phyloP scores from a whole-genome alignment of 2,888 invertebrate species.

The Desoria tigrina region DNA sequence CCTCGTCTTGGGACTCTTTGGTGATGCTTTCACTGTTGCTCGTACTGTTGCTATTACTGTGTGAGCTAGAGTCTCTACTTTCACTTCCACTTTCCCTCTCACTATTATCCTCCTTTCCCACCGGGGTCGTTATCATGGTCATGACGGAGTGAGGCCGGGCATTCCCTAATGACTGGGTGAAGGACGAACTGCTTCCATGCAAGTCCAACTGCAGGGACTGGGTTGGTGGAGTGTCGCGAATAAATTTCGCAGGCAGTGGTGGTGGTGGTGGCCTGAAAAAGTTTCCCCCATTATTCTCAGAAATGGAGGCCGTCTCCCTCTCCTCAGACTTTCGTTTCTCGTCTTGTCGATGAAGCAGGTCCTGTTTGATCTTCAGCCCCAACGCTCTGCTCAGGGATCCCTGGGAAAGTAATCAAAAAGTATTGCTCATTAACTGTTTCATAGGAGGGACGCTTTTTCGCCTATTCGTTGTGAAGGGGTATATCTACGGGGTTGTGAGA shows the following conservation, averaged over 20 bases:
- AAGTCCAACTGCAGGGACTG: conserved; percentile 13
- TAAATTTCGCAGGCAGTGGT: conserved; percentile 36
- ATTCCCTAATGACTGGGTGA: conserved; percentile 12
- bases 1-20: conserved; percentile 25
- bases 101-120: conserved; percentile 12
- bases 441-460: too few species aligned
- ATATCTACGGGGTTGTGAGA: too few species aligned
- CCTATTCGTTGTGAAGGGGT: too few species aligned
- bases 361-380: conserved; percentile 60
- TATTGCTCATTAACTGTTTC: too few species aligned
- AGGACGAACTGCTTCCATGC: conserved; percentile 21
- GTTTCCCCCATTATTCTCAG: conserved; percentile 17
- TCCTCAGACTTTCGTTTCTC: conserved; percentile 47
- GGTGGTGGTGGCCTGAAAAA: conserved; percentile 34
- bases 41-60: conserved; percentile 1
- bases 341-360: conserved; percentile 60
- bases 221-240: conserved; percentile 10
- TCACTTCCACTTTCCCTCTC: conserved; percentile 23
- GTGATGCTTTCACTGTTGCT: too few species aligned
- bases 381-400: conserved; percentile 73
- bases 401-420: conserved; percentile 60
- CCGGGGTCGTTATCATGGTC: conserved; percentile 12
- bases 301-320: conserved; percentile 15
- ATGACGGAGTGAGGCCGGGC: conserved; percentile 36
- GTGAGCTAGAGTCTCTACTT: neutral